Percentiles rank a stretch among this genome's conserved stretches.
phyloP scores from a whole-genome alignment of 2,888 invertebrate genomes.

The Drosophila tripunctata region DNA sequence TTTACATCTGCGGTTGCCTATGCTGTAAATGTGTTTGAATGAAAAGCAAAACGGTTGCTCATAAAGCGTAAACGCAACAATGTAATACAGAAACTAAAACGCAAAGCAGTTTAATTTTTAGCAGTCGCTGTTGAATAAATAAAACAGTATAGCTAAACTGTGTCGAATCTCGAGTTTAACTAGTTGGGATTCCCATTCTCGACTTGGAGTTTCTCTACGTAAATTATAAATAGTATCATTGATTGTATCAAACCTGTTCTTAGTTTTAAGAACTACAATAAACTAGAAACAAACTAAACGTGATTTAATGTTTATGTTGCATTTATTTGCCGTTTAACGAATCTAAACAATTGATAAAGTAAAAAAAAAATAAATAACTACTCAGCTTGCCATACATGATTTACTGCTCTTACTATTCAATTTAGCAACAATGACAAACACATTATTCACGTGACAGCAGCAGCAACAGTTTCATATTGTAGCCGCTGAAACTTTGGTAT shows the following conservation, averaged over 20 bases:
- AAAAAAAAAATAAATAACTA: background rate
- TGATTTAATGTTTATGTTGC: background rate
- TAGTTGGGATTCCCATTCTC: background rate
- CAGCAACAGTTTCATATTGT: background rate
- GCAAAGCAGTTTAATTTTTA: constrained; percentile 19
- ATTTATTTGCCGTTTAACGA: background rate
- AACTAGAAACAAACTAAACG: background rate
- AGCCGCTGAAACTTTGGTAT: constrained; percentile 24
- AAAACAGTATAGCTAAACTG: background rate
- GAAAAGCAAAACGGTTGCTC: background rate
- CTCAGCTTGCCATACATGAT: background rate
- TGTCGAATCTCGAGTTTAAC: too few relatives aligned
- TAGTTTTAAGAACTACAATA: background rate
- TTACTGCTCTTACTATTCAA: background rate
- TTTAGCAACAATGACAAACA: constrained; percentile 5
- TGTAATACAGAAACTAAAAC: constrained; percentile 16
- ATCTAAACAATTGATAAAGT: constrained; percentile 11
- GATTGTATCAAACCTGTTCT: background rate
- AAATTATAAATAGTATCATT: background rate
- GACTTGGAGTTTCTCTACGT: background rate
- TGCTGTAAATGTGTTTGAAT: background rate
- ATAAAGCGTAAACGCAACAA: constrained; percentile 6
- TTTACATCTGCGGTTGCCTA: constrained; percentile 32
- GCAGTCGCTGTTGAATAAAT: background rate
- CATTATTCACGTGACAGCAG: background rate